Evolutionary conservation across 1,140 invertebrate species (phyloP).

Genomic region (Rhyacophila brunnea): DNA sequence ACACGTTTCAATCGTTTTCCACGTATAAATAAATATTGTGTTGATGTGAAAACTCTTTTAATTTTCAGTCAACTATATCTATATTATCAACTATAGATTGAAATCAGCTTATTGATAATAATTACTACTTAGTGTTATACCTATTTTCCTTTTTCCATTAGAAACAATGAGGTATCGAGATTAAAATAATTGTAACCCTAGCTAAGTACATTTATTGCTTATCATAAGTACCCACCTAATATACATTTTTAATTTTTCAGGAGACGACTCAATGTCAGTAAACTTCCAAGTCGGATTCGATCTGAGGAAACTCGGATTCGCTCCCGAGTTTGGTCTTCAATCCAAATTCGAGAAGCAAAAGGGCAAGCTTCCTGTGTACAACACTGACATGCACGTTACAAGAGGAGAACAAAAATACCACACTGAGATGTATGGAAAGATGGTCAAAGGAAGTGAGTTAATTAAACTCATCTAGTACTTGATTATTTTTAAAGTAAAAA

Average conservation of each 20-base stretch:
- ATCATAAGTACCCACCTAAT: not conserved
- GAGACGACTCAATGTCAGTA: not conserved
- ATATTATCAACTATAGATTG: no score
- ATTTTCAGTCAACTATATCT: no score
- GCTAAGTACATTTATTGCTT: not conserved
- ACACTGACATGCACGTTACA: conserved; percentile 67
- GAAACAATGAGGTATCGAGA: not conserved
- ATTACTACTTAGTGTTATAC: not conserved
- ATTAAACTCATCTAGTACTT: no score
- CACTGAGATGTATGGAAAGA: conserved; percentile 62
- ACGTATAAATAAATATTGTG: no score
- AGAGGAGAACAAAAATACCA: conserved; percentile 69
- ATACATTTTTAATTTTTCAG: no score
- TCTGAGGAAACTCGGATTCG: conserved; percentile 67
- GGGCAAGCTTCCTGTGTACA: conserved; percentile 59
- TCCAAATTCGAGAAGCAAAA: conserved; percentile 59
- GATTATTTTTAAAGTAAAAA: no score
- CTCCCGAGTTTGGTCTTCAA: conserved; percentile 69
- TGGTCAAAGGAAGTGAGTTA: conserved; percentile 53
- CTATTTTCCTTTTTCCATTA: not conserved
- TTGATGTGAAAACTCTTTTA: no score
- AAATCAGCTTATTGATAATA: not conserved
- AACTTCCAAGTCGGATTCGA: conserved; percentile 53
- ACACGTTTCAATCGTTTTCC: no score
- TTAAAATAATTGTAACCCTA: not conserved